phyloP scores from a whole-genome alignment of 2,888 invertebrate genomes.

The Sesia bembeciformis region DNA sequence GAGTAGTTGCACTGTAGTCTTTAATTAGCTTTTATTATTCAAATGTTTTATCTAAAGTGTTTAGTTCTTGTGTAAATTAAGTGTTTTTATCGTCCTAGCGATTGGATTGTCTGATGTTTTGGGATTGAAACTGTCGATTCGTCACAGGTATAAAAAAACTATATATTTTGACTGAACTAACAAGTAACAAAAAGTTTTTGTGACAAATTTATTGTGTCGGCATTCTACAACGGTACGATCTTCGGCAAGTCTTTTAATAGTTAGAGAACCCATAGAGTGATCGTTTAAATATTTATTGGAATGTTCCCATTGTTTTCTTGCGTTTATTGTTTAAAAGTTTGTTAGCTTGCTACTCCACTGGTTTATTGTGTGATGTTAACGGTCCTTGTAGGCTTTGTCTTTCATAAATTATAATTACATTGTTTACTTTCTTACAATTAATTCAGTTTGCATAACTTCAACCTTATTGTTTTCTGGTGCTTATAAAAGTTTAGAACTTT shows the following conservation, averaged over 20 bases:
- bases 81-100: neutral
- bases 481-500: neutral
- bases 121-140: neutral
- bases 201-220: slow-evolving; percentile 22
- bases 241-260: slow-evolving; percentile 37
- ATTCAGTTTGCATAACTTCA: neutral
- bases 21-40: neutral
- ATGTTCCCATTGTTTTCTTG: slow-evolving; percentile 38
- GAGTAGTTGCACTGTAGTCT: neutral
- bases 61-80: neutral
- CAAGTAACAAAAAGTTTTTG: slow-evolving; percentile 17
- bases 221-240: slow-evolving; percentile 30
- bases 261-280: slow-evolving; percentile 29
- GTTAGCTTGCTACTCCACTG: slow-evolving; percentile 20
- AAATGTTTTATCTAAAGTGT: neutral
- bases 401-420: neutral
- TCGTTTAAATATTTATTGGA: slow-evolving; percentile 42
- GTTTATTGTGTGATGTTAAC: slow-evolving; percentile 33
- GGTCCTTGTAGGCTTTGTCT: slow-evolving; percentile 12
- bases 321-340: slow-evolving; percentile 16
- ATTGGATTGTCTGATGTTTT: slow-evolving; percentile 14
- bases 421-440: neutral
- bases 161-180: slow-evolving; percentile 1
- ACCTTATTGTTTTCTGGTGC: neutral
- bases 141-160: slow-evolving; percentile 17